Base-by-base conservation (phyloP, 1,140 invertebrate genomes). In the Latrodectus geometricus region DNA sequence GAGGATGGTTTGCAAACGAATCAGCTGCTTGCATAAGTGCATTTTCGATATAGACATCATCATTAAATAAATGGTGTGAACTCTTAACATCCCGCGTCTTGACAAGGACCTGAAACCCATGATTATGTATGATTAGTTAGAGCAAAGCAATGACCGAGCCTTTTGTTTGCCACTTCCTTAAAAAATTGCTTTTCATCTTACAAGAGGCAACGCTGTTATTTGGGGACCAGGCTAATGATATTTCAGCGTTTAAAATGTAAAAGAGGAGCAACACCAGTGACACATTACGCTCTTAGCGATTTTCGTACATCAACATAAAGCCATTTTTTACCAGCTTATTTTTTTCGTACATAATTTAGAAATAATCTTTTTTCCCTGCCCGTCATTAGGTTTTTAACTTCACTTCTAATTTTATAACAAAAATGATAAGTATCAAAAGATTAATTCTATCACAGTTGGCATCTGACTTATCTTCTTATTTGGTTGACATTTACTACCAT, bases 31-130 rank as follows among this genome's bases (percentile, higher is more conserved):
- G 69, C 50, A 35, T 87, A 80, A 87, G 85, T 74, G 77, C 77
- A 87, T 87, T 74, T 80, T 80, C 85, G 85, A 87, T 87, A 80
- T 87, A 69, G 61, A 80, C 85, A 87, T 86, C 85, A 87, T 80
- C 85, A 80, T 87, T 87, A 87, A 87, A 87, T 80, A 87, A 87
- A 87, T 87, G 85, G 85, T 87, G 85, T 80, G 85, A 87, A 87
- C 85, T 87, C 70, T 79, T 87, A 87, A 68, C 77, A 79, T 79
- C 69, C 77, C 85, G 56, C 79, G 69, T 79, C 70, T 68, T 80
- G 85, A 87, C 85, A 87, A 80, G 69, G 54, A 72, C 75, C 82
- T 61, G 69, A 84, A 65, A 84, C 84, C 85, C 76, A 54, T 79
- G 85, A 87, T 87, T 79, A 87, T 80, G 77, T 87, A 79, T 80